Percentiles rank a stretch among this genome's conserved stretches.
These are phyloP conservation scores for Pavo muticus DNA, from an alignment of 2,113 vertebrate species.

Conservation along the genomic window DNA sequence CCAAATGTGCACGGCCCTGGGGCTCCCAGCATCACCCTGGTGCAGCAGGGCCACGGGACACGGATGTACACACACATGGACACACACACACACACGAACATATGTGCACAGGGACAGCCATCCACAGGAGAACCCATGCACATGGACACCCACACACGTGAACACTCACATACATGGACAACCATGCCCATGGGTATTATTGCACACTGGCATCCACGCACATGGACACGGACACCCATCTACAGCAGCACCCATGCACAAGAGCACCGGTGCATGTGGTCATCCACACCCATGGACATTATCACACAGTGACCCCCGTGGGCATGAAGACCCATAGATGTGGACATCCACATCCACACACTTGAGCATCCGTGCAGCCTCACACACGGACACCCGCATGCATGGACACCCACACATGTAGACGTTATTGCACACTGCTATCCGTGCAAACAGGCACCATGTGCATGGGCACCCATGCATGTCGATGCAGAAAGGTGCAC, in stretches of 20 bases:
- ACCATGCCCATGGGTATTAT: not conserved
- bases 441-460: not conserved
- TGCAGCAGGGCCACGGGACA: not conserved
- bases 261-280: accelerated
- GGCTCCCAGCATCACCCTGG: not conserved
- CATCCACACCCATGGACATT: no score
- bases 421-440: not conserved
- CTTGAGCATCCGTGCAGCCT: accelerated
- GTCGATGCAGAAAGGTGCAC: not conserved
- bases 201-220: accelerated
- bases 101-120: no score
- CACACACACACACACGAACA: no score
- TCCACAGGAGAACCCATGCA: not conserved
- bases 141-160: not conserved
- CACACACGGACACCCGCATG: not conserved
- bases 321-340: accelerated
- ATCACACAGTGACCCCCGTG: not conserved
- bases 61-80: no score
- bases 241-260: no score
- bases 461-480: no score
- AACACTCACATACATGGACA: not conserved
- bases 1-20: not conserved
- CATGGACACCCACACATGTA: accelerated
- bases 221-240: accelerated
- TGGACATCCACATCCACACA: not conserved